Evolutionary conservation across 2,888 invertebrate genomes (phyloP).

Genomic region (Agrilus mali): DNA sequence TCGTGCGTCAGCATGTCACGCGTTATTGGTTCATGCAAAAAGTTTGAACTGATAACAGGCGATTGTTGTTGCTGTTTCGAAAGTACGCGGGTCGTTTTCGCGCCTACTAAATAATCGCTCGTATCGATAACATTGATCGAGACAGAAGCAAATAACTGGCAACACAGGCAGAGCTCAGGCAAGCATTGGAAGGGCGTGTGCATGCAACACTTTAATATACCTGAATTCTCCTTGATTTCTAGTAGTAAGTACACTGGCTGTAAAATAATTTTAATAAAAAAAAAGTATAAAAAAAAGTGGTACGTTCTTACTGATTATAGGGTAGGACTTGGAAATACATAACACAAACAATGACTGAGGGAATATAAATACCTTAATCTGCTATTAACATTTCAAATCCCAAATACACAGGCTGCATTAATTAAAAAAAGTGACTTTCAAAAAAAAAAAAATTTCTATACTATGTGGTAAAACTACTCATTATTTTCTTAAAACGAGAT

Average conservation of each 20-base stretch:
- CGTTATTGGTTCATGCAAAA: conserved; percentile 40
- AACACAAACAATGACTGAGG: not conserved
- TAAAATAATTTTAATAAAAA: conserved; percentile 22
- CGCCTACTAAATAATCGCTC: conserved; percentile 24
- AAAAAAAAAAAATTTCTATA: no score
- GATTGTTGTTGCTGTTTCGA: no score
- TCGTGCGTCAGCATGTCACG: conserved; percentile 40
- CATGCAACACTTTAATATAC: conserved; percentile 54
- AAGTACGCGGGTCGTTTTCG: conserved; percentile 11
- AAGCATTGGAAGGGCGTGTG: conserved; percentile 35
- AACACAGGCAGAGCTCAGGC: conserved; percentile 36
- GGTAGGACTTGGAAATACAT: conserved; percentile 1
- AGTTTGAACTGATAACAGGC: conserved; percentile 22
- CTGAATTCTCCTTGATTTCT: conserved; percentile 60
- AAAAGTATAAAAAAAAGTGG: not conserved
- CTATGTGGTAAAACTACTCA: no score
- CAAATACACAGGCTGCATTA: conserved; percentile 48
- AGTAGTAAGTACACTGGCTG: conserved; percentile 73
- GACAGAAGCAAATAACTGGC: conserved; percentile 32
- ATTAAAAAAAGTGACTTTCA: conserved; percentile 15
- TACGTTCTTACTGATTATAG: not conserved
- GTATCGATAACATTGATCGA: conserved; percentile 33
- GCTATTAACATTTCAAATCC: conserved; percentile 40
- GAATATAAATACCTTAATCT: conserved; percentile 22
- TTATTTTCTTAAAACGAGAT: no score